A percentile compares a stretch with the other conserved stretches of the same genome.
Evolutionary conservation across 2,888 invertebrate species (phyloP).

Genomic region (Bruchidius siliquastri): DNA sequence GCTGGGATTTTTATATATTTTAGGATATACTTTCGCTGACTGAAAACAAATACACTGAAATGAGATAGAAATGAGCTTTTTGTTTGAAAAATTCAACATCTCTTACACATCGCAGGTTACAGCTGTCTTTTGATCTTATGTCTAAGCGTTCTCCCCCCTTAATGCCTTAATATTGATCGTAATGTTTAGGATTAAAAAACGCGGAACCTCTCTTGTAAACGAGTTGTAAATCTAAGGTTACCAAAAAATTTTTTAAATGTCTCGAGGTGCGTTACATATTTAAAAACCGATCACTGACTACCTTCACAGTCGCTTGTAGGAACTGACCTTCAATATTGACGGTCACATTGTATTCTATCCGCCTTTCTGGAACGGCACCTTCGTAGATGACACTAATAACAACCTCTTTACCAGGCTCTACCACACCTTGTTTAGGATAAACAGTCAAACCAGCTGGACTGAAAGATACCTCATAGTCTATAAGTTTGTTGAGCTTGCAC

Average conservation of each 20-base stretch:
- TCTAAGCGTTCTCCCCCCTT: too few species aligned
- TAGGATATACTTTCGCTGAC: too few species aligned
- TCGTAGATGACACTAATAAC: slow-evolving; percentile 28
- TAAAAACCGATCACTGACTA: slow-evolving; percentile 8
- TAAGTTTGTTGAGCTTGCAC: slow-evolving; percentile 18
- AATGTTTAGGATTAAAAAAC: background rate
- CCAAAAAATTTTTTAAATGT: background rate
- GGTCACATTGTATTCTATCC: slow-evolving; percentile 24
- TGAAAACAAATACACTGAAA: too few species aligned
- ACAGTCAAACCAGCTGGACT: slow-evolving; percentile 23
- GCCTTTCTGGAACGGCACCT: slow-evolving; percentile 10
- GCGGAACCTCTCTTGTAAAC: background rate
- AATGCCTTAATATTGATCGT: background rate
- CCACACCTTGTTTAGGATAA: slow-evolving; percentile 22
- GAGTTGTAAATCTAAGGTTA: background rate
- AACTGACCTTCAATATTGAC: slow-evolving; percentile 35
- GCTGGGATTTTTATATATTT: too few species aligned
- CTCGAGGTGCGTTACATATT: background rate
- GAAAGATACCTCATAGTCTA: slow-evolving; percentile 23
- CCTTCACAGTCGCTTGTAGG: slow-evolving; percentile 32
- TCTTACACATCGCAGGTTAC: too few species aligned
- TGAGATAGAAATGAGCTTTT: too few species aligned
- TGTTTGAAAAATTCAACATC: too few species aligned
- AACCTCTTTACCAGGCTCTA: slow-evolving; percentile 26
- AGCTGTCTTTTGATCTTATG: too few species aligned